phyloP scores from a whole-genome alignment of 2,113 vertebrate genomes.

The Theropithecus gelada region DNA sequence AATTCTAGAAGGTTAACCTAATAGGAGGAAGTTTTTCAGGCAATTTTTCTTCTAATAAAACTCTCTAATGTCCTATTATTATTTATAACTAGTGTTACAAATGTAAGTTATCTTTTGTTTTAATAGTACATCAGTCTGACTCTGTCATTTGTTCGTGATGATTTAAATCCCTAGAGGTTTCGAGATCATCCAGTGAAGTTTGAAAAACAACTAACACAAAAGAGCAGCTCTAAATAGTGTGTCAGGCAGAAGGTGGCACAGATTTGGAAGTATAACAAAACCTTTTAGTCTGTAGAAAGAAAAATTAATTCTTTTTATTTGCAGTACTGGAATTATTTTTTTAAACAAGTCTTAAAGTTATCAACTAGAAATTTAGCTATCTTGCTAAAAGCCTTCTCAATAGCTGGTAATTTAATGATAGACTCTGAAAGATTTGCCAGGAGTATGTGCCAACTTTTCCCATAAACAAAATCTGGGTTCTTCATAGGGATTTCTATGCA shows the following conservation, averaged over 20 bases:
- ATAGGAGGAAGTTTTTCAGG: background rate
- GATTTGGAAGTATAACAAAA: background rate
- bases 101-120: conserved; percentile 41
- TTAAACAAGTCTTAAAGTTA: conserved; percentile 21
- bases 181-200: conserved; percentile 36
- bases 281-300: conserved; percentile 11
- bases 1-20: conserved; percentile 44
- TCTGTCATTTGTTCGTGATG: background rate
- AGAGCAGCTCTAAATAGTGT: conserved; percentile 18
- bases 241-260: background rate
- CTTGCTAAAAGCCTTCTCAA: background rate
- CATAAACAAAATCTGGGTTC: background rate
- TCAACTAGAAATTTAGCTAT: background rate
- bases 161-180: conserved; percentile 23
- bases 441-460: background rate
- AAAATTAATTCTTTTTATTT: conserved; percentile 45
- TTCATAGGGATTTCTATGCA: background rate
- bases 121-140: background rate
- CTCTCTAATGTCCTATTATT: conserved; percentile 50
- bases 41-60: conserved; percentile 42
- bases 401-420: conserved; percentile 39
- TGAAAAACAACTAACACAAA: conserved; percentile 39
- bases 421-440: background rate
- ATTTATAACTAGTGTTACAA: conserved; percentile 32
- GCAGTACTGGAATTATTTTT: background rate